These are phyloP conservation scores for Barypeithes pellucidus DNA, from an alignment of 2,888 invertebrate species.

Conservation along the genomic window DNA sequence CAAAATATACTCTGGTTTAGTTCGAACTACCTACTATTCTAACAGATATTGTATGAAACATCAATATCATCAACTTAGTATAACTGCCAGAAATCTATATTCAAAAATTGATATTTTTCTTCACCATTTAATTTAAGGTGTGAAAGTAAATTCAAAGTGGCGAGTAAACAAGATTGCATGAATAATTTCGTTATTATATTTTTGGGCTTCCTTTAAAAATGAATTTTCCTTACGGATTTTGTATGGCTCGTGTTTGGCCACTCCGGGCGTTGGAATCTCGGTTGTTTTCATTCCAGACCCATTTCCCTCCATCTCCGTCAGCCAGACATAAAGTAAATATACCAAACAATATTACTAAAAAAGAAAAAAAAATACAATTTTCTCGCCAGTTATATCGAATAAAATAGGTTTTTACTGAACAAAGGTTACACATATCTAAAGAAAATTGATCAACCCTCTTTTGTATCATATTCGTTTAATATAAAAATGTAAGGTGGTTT, in stretches of 20 bases:
- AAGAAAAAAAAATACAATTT: slow-evolving; percentile 22
- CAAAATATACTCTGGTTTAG: too few relatives aligned
- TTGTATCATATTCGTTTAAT: slow-evolving; percentile 5
- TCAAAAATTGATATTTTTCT: too few relatives aligned
- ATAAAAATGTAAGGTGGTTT: slow-evolving; percentile 1
- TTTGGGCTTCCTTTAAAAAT: neutral
- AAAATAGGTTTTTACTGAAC: slow-evolving; percentile 18
- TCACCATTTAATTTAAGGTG: too few relatives aligned
- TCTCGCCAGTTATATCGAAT: slow-evolving; percentile 10
- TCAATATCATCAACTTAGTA: too few relatives aligned
- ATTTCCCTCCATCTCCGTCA: slow-evolving; percentile 67
- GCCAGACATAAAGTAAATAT: slow-evolving; percentile 49
- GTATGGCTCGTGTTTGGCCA: neutral
- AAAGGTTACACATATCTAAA: neutral
- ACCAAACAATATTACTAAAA: slow-evolving; percentile 55
- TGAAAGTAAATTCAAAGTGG: too few relatives aligned
- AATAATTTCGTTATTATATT: too few relatives aligned
- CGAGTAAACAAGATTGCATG: too few relatives aligned
- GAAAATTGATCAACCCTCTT: slow-evolving; percentile 1
- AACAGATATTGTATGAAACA: too few relatives aligned
- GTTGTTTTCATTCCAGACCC: slow-evolving; percentile 69
- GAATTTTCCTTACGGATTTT: slow-evolving; percentile 37
- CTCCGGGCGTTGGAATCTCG: slow-evolving; percentile 31
- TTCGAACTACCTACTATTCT: too few relatives aligned
- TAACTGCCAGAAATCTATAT: too few relatives aligned